Base-by-base conservation (phyloP, 2,113 vertebrate genomes). In the Patagioenas fasciata region DNA sequence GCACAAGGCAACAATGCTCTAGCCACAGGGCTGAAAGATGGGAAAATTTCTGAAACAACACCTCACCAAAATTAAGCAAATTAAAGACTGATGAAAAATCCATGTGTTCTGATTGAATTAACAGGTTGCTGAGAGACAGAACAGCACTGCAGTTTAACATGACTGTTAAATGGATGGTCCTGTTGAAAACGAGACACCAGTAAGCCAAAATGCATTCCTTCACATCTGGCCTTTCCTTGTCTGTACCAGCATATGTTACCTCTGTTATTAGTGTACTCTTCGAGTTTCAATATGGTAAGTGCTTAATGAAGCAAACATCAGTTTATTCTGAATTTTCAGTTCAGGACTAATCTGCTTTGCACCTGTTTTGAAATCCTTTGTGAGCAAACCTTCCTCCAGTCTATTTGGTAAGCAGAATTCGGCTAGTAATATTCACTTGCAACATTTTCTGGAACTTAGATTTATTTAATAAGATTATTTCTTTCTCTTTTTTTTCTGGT, bases 41-140 rank as follows among this genome's bases (percentile, higher is more conserved):
- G 34, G 48, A 89, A 96, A 97, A 89, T 91, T 97, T 97, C 96
- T 92, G 82, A 97, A 77, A 80, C 73, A 96, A n/a, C 42, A 95
- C 78, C 36, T 97, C 91, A 91, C 51, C 36, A 51, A 98, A 98
- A 97, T 98, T 97, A 97, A 97, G 61, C 61, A 97, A 97, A 98
- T 97, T 97, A 97, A 97, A 93, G 67, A 94, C 51, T 95, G 77
- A 92, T 97, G 80, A 96, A 97, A 98, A 97, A 96, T 95, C 85
- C 86, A 71, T 95, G 95, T 80, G 56, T 82, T 95, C 67, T 96
- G 93, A 97, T 94, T 97, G 89, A 97, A 97, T 97, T 96, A 97
- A 56, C 25, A 26, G 80, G 78, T 93, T 93, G 40, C 70, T 87
- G 88, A 91, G 93, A 97, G 65, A 92, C 25, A 87, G 75, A 97